Conservation (phyloP, 2,113 vertebrate genomes). For the Boleophthalmus pectinirostris region DNA sequence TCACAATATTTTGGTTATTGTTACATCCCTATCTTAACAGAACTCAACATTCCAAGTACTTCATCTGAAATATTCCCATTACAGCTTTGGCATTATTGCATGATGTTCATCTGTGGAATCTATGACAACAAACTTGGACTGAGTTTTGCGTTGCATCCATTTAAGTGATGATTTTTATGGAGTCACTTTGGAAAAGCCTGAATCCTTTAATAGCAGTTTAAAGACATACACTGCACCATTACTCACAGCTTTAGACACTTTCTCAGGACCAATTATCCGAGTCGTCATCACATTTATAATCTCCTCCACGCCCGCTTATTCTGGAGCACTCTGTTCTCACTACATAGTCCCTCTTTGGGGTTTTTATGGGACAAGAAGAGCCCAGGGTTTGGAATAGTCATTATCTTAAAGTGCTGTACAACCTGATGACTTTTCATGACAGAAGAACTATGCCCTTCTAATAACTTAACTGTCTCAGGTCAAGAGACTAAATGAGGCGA, state of each 20-base stretch:
- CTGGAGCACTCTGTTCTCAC: constrained; percentile 22
- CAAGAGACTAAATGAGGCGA: constrained; percentile 32
- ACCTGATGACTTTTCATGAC: constrained; percentile 20
- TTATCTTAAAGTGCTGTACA: background rate
- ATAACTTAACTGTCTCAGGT: constrained; percentile 24
- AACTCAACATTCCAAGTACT: background rate
- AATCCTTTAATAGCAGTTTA: constrained; percentile 24
- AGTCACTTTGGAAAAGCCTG: constrained; percentile 39
- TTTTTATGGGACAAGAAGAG: constrained; percentile 15
- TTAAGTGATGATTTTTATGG: constrained; percentile 17
- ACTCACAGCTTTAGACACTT: constrained; percentile 50
- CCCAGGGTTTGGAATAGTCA: constrained; percentile 4
- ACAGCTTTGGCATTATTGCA: background rate
- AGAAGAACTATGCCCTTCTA: constrained; percentile 9
- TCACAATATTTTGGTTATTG: too few relatives aligned
- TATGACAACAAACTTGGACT: background rate
- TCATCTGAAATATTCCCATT: background rate
- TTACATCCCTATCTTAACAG: too few relatives aligned
- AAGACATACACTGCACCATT: constrained; percentile 38
- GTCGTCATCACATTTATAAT: constrained; percentile 54
- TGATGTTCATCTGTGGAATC: background rate
- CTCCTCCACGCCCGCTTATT: constrained; percentile 16
- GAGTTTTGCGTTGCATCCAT: background rate
- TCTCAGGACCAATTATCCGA: constrained; percentile 57
- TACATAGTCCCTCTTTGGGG: constrained; percentile 5